Base-by-base conservation (phyloP, 2,888 invertebrate genomes). In the Smittia aterrima region DNA sequence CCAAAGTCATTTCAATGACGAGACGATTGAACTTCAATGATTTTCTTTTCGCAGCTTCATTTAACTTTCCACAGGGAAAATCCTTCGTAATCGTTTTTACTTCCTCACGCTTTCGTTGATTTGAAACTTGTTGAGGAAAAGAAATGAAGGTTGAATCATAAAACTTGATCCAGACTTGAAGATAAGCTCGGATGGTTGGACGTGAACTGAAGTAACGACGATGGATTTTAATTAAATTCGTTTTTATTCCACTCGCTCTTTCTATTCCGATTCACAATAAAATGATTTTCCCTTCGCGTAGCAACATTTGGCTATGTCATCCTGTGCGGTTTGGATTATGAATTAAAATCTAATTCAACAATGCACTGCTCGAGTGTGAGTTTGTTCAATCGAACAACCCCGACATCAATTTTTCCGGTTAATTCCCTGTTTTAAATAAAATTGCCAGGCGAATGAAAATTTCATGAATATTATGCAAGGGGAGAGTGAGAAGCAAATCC, bases 301-400 rank as follows among this genome's bases (percentile, higher is more conserved):
- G 1, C 82, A 24, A 81, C 83, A 0, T 78, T 80, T 20, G 78
- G 78, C 72, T 83, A 75, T 82, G 80, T 3, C 76, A 18, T 82
- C 22, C 75, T 82, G 13, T 81, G 81, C 64, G 83, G 83, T 11
- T 76, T 82, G 71, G 81, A 81, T 75, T 79, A 83, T 32, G 78
- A 79, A 27, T 75, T 82, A 66, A 82, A 83, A 77, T 82, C 83
- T 1, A 79, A 58, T 58, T 58, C 18, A 58, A 4, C 1, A 58
- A 58, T 58, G 47, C 47, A 47, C 11, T 47, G 47, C 16, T 9
- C 38, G 38, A 9, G 38, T 38, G 38, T 38, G 47, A 47, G 47
- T 47, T 47, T n/a, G 11, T 47, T 47, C 3, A n/a, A 47, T 6
- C 47, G 11, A 47, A n/a, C 16, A n/a, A 6, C 47, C 4, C 47